phyloP scores from a whole-genome alignment of 2,888 invertebrate genomes.

The Pheosia gnoma region DNA sequence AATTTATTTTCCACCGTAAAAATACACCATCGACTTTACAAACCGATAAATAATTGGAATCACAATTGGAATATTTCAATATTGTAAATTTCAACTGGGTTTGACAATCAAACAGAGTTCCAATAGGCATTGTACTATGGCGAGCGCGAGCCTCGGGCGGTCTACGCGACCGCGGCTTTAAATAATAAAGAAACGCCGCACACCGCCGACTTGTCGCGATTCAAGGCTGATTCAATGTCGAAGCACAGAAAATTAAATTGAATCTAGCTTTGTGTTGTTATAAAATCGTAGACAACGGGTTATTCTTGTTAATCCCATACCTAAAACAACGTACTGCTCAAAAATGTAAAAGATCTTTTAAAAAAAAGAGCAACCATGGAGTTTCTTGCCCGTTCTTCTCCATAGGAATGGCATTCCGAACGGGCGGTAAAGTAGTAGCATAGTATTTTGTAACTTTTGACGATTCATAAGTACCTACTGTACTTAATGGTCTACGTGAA shows the following conservation, averaged over 20 bases:
- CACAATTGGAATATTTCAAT: slow-evolving; percentile 5
- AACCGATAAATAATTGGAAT: slow-evolving; percentile 2
- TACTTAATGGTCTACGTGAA: no score
- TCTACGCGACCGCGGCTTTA: neutral
- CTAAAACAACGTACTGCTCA: no score
- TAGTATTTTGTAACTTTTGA: no score
- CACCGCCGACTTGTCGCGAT: neutral
- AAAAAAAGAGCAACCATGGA: no score
- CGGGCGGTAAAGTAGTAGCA: no score
- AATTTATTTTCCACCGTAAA: neutral
- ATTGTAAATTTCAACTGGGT: slow-evolving; percentile 6
- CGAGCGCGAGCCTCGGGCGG: slow-evolving; percentile 1
- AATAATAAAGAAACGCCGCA: slow-evolving; percentile 3
- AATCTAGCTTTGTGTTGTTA: neutral
- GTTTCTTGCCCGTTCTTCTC: no score
- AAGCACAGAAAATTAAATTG: neutral
- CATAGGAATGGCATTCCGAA: no score
- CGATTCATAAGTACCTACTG: no score
- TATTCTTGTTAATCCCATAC: no score
- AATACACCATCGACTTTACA: neutral
- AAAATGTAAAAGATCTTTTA: no score
- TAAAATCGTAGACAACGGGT: neutral
- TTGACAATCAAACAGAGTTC: slow-evolving; percentile 8
- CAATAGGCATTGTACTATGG: slow-evolving; percentile 1
- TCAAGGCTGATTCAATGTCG: neutral